Evolutionary conservation across 2,797 vertebrate species (phyloP).

Genomic region (Eurystomus glaucurus): DNA sequence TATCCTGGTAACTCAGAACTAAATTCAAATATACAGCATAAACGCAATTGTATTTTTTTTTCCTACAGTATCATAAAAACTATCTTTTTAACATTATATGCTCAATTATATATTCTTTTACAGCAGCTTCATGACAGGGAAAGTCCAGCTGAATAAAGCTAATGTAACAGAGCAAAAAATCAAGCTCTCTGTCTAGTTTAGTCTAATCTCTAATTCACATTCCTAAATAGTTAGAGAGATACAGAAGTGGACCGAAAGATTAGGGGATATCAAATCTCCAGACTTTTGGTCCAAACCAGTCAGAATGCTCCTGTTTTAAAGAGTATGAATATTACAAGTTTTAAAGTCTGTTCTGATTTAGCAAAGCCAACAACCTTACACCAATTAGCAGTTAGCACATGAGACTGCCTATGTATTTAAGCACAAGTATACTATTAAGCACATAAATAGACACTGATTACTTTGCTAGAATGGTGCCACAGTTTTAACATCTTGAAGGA

Average conservation of each 20-base stretch:
- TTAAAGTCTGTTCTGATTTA: not conserved
- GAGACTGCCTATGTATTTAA: not conserved
- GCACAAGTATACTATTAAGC: not conserved
- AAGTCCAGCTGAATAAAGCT: not conserved
- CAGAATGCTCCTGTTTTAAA: not conserved
- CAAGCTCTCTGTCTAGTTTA: not conserved
- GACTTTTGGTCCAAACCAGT: not conserved
- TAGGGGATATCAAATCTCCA: not conserved
- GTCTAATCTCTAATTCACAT: not conserved
- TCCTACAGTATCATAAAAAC: not conserved
- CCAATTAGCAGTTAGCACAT: not conserved
- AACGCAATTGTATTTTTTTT: not conserved
- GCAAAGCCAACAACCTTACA: not conserved
- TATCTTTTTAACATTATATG: constrained; percentile 7
- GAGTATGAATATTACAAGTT: not conserved
- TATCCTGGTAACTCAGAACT: not conserved
- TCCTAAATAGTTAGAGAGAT: not conserved
- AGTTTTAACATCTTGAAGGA: not conserved
- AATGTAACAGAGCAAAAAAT: constrained; percentile 36
- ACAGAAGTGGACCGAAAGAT: not conserved
- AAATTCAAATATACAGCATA: not conserved
- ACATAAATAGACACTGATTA: not conserved
- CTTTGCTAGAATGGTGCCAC: not conserved
- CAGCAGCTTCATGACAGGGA: not conserved
- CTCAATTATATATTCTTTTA: not conserved